Evolutionary conservation across 2,797 vertebrate genomes (phyloP).

Genomic region (Bucorvus abyssinicus): DNA sequence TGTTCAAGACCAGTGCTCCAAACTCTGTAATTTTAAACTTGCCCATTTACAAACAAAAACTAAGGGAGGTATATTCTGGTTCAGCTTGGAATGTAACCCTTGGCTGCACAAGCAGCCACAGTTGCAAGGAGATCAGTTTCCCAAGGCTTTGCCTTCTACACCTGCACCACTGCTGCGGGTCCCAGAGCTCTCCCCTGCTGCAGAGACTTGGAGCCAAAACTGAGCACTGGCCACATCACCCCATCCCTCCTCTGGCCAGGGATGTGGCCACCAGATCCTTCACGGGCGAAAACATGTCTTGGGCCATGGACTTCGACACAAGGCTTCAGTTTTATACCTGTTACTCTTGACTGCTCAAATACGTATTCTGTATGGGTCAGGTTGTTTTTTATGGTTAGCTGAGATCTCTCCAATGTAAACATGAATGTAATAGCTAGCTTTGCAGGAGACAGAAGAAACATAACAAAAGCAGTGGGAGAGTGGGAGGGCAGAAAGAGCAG

Average conservation of each 20-base stretch:
- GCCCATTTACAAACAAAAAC: not conserved
- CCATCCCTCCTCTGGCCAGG: not conserved
- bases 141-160: not conserved
- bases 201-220: not conserved
- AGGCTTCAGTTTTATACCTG: not conserved
- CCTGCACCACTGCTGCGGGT: not conserved
- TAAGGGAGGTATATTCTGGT: not conserved
- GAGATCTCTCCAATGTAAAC: not conserved
- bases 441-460: not conserved
- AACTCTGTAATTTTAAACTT: not conserved
- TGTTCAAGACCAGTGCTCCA: not conserved
- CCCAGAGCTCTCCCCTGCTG: not conserved
- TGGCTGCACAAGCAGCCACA: not conserved
- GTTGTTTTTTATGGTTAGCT: not conserved
- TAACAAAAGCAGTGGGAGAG: not conserved
- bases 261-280: accelerated
- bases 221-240: not conserved
- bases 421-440: not conserved
- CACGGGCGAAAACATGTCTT: not conserved
- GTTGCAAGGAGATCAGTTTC: accelerated
- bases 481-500: not conserved
- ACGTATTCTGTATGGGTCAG: not conserved
- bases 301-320: not conserved
- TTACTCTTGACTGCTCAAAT: not conserved
- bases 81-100: not conserved